Evolutionary conservation across 2,113 vertebrate genomes (phyloP).

Genomic region (Mystacornis crossleyi): DNA sequence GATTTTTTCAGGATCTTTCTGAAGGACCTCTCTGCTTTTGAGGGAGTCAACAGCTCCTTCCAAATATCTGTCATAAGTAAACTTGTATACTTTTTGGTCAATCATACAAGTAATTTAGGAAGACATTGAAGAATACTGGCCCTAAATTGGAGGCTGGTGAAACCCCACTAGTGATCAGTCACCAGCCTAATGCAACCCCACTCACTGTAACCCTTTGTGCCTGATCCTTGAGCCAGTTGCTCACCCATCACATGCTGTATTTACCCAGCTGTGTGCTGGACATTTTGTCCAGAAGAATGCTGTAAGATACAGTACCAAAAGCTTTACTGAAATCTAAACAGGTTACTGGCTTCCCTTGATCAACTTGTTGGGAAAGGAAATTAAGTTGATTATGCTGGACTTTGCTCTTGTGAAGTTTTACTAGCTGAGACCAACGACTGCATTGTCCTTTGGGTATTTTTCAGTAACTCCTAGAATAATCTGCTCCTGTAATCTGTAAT

Average conservation of each 20-base stretch:
- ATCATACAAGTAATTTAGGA: not conserved
- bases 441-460: not conserved
- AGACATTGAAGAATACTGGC: not conserved
- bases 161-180: not conserved
- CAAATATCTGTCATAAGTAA: not conserved
- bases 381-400: not conserved
- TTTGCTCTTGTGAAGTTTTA: not conserved
- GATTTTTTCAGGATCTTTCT: not conserved
- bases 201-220: not conserved
- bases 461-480: not conserved
- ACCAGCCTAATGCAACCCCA: not conserved
- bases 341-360: not conserved
- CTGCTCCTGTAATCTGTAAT: not conserved
- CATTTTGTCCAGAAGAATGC: not conserved
- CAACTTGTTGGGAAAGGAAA: not conserved
- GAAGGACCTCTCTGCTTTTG: not conserved
- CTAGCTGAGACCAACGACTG: not conserved
- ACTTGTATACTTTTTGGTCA: not conserved
- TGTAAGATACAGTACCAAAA: not conserved
- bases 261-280: not conserved
- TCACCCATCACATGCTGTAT: rapidly evolving
- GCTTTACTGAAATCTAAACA: not conserved
- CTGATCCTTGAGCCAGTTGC: rapidly evolving
- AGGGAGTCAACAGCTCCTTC: not conserved
- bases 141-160: not conserved